Evolutionary conservation across 2,888 invertebrate species (phyloP).

Genomic region (Drosophila neotestacea): DNA sequence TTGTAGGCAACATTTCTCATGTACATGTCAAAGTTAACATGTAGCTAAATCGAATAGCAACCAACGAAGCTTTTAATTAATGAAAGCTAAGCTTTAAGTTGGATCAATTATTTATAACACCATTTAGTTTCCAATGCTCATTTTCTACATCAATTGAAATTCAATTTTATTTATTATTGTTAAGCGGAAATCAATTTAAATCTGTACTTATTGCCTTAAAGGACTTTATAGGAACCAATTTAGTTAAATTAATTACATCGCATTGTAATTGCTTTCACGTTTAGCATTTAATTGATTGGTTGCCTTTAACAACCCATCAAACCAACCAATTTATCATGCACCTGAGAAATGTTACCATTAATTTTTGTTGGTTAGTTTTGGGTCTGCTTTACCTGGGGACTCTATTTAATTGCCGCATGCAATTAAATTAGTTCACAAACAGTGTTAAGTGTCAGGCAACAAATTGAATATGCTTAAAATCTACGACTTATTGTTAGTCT

Average conservation of each 20-base stretch:
- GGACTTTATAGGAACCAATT: no score
- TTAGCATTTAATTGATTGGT: no score
- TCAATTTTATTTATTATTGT: no score
- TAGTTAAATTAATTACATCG: not conserved
- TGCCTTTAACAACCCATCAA: not conserved
- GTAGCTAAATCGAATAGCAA: not conserved
- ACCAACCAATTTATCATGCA: not conserved
- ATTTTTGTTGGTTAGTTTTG: conserved; percentile 33
- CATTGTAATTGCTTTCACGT: not conserved
- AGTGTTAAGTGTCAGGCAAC: conserved; percentile 77
- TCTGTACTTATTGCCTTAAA: no score
- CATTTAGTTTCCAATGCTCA: not conserved
- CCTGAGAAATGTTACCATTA: conserved; percentile 7
- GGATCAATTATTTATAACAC: no score
- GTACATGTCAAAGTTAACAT: conserved; percentile 4
- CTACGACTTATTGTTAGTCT: conserved; percentile 23
- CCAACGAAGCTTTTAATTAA: no score
- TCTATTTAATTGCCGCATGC: conserved; percentile 85
- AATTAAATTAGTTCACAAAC: conserved; percentile 82
- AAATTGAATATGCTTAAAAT: conserved; percentile 55
- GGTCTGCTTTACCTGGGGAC: conserved; percentile 83
- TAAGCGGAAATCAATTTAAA: no score
- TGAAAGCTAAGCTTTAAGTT: no score
- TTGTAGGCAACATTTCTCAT: conserved; percentile 3
- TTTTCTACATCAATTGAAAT: no score